Conservation (phyloP, 92 coral and sea anemone species). For the Porites cylindrica region DNA sequence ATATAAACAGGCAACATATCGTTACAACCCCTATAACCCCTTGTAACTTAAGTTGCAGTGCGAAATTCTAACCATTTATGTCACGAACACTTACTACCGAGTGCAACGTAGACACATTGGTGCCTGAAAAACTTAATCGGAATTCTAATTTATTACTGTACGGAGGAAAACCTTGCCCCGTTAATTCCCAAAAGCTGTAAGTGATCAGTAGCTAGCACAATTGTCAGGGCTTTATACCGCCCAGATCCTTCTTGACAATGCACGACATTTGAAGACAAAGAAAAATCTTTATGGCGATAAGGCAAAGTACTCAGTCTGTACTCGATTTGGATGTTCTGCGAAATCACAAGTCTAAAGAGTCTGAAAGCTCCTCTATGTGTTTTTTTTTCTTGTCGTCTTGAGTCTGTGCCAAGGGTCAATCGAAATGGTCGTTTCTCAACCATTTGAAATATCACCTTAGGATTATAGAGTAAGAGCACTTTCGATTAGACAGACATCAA, state of each 20-base stretch:
- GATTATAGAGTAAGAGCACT: neutral
- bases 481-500: neutral
- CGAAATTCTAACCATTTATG: neutral
- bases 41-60: neutral
- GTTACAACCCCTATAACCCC: neutral
- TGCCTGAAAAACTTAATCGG: neutral
- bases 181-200: too few relatives aligned
- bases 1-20: too few relatives aligned
- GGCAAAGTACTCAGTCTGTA: too few relatives aligned
- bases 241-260: too few relatives aligned
- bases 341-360: neutral
- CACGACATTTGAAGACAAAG: too few relatives aligned
- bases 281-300: too few relatives aligned
- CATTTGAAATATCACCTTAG: neutral
- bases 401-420: neutral
- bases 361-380: too few relatives aligned
- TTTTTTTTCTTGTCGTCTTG: neutral
- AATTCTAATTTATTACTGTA: neutral
- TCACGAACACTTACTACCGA: neutral
- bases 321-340: too few relatives aligned
- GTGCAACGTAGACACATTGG: conserved; percentile 9
- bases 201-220: too few relatives aligned
- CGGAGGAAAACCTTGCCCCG: too few relatives aligned
- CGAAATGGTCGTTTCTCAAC: neutral
- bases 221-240: too few relatives aligned